Evolutionary conservation across 2,113 vertebrate species (phyloP).

Genomic region (Donacobius atricapilla): DNA sequence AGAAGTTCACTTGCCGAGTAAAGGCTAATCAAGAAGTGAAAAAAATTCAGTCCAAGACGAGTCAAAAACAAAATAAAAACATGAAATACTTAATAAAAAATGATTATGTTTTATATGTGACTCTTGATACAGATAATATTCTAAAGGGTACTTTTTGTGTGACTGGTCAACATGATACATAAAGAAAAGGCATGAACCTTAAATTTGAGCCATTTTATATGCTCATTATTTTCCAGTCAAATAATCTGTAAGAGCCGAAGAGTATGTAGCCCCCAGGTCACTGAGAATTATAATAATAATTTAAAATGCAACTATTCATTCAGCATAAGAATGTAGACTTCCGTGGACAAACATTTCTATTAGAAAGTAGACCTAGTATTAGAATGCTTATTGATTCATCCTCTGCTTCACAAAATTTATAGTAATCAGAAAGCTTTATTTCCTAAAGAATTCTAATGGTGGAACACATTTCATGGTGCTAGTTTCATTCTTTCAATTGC

Average conservation of each 20-base stretch:
- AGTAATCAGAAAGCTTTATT: neutral
- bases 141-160: neutral
- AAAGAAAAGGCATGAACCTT: neutral
- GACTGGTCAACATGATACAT: neutral
- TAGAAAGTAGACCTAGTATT: neutral
- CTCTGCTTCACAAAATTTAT: neutral
- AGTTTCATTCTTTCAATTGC: neutral
- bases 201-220: neutral
- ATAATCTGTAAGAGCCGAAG: neutral
- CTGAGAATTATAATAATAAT: neutral
- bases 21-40: neutral
- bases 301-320: neutral
- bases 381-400: neutral
- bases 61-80: neutral
- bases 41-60: neutral
- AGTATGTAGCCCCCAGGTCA: neutral
- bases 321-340: neutral
- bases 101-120: neutral
- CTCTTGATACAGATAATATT: neutral
- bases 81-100: neutral
- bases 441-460: neutral
- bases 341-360: neutral
- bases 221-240: neutral
- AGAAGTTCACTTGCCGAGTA: neutral
- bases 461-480: neutral